These are phyloP conservation scores for Coendou prehensilis DNA, from an alignment of 2,797 vertebrate genomes.

Conservation along the genomic window DNA sequence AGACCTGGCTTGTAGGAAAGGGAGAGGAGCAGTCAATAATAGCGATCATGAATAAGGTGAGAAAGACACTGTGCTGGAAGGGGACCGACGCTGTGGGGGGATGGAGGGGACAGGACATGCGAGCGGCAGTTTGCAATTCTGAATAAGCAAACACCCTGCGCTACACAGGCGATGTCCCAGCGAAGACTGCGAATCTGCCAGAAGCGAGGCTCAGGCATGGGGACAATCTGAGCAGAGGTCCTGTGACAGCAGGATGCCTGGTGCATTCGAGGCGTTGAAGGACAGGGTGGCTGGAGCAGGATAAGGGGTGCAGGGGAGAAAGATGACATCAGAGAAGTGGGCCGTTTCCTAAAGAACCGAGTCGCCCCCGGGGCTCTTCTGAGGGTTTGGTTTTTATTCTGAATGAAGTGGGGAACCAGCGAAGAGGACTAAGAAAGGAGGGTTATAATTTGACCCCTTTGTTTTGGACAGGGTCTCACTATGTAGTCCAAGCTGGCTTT, in stretches of 20 bases:
- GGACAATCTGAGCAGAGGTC: neutral
- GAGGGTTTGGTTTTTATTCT: neutral
- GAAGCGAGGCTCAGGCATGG: neutral
- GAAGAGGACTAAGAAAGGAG: neutral
- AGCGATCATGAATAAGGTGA: neutral
- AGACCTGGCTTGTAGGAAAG: slow-evolving; percentile 34
- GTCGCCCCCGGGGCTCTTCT: neutral
- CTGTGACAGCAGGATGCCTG: neutral
- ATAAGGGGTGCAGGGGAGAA: neutral
- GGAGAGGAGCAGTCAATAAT: neutral
- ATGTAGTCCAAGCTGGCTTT: neutral
- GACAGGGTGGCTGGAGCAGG: neutral
- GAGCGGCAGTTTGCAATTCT: neutral
- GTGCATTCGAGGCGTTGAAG: neutral
- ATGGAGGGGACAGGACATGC: neutral
- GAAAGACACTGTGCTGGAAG: neutral
- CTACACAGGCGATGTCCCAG: neutral
- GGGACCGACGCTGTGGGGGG: accelerated
- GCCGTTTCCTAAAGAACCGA: neutral
- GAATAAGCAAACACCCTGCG: neutral
- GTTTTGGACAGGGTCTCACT: neutral
- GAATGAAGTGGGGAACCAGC: neutral
- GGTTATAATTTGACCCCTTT: neutral
- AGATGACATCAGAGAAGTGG: neutral
- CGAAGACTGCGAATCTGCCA: neutral